Evolutionary conservation across 2,888 invertebrate species (phyloP).

Genomic region (Acanthosepion pharaonis): DNA sequence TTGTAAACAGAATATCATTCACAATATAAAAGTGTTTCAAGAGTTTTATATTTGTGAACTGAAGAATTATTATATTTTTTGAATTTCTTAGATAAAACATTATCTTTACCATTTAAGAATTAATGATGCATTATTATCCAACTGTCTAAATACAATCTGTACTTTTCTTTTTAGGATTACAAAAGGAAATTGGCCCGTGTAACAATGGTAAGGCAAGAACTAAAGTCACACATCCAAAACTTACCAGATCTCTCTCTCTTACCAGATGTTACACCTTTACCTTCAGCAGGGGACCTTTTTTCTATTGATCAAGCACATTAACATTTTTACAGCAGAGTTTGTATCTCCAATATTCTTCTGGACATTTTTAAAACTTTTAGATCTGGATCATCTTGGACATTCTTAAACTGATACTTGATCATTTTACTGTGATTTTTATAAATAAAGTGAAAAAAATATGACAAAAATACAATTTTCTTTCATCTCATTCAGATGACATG

Average conservation of each 20-base stretch:
- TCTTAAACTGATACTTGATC: neutral
- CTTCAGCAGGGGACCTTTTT: conserved; percentile 95
- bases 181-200: conserved; percentile 91
- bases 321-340: neutral
- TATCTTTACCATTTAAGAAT: neutral
- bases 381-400: neutral
- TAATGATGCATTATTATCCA: neutral
- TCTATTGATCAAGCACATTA: conserved; percentile 35
- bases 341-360: neutral
- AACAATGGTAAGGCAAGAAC: conserved; percentile 87
- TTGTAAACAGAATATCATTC: neutral
- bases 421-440: conserved; percentile 16
- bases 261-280: conserved; percentile 93
- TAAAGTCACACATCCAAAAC: conserved; percentile 93
- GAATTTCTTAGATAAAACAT: neutral
- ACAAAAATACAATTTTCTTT: too few relatives aligned
- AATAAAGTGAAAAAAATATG: neutral
- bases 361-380: neutral
- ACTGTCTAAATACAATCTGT: neutral
- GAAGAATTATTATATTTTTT: neutral
- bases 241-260: conserved; percentile 92
- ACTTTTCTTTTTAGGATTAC: conserved; percentile 83
- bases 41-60: neutral
- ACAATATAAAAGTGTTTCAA: neutral
- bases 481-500: too few relatives aligned